These are phyloP conservation scores for Pluvianellus socialis DNA, from an alignment of 2,113 vertebrate species.

Conservation along the genomic window DNA sequence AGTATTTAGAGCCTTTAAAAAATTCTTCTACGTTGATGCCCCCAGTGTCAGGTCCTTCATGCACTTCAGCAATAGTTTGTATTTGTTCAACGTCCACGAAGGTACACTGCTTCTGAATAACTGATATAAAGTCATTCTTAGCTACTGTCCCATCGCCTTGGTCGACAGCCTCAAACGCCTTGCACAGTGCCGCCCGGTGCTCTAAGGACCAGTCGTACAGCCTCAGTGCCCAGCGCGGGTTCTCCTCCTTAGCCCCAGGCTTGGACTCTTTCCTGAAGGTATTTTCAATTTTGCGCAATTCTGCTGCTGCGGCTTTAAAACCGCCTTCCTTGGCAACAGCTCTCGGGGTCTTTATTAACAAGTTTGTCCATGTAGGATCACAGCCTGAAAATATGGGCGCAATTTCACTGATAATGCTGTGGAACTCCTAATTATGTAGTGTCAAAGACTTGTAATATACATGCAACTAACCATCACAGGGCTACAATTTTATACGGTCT, in stretches of 20 bases:
- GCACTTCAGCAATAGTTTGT: conserved; percentile 64
- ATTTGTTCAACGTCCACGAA: conserved; percentile 66
- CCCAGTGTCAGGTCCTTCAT: conserved; percentile 66
- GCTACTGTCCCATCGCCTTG: conserved; percentile 65
- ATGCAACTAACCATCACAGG: not conserved
- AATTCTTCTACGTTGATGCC: conserved; percentile 81
- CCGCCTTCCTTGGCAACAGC: conserved; percentile 79
- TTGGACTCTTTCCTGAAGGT: conserved; percentile 69
- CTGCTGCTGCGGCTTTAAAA: conserved; percentile 81
- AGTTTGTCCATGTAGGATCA: conserved; percentile 86
- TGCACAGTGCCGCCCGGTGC: conserved; percentile 71
- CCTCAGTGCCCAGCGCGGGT: conserved; percentile 78
- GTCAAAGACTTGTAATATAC: not conserved
- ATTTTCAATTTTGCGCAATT: conserved; percentile 80
- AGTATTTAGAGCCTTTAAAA: conserved; percentile 85
- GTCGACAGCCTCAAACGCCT: conserved; percentile 53
- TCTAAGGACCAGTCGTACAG: conserved; percentile 91
- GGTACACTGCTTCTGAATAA: conserved; percentile 72
- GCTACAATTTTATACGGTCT: not conserved
- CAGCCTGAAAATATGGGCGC: conserved; percentile 79
- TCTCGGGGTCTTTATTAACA: conserved; percentile 76
- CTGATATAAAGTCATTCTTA: conserved; percentile 73
- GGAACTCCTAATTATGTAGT: not conserved
- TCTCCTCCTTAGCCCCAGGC: conserved; percentile 49
- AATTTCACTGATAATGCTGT: not conserved